A percentile compares a stretch with the other conserved stretches of the same genome.
Evolutionary conservation across 2,888 invertebrate species (phyloP).

Genomic region (Cenopis cana): DNA sequence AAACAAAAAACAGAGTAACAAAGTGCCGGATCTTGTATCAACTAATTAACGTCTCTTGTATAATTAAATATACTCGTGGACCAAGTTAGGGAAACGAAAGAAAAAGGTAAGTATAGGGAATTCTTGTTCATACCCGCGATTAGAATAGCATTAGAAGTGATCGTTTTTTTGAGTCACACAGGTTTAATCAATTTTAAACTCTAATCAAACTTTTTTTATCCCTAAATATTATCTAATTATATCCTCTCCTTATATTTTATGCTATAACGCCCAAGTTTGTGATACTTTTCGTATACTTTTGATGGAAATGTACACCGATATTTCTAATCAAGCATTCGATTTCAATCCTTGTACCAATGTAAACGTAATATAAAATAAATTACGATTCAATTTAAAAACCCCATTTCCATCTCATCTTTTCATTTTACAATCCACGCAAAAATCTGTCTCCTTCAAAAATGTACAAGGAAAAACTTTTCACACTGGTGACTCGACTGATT

Average conservation of each 20-base stretch:
- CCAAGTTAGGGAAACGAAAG: not conserved
- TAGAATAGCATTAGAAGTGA: no score
- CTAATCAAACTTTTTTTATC: no score
- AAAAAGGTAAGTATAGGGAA: not conserved
- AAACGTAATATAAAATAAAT: not conserved
- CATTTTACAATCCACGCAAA: slow-evolving; percentile 24
- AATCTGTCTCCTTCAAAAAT: slow-evolving; percentile 16
- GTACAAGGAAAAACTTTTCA: slow-evolving; percentile 26
- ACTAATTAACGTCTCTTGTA: not conserved
- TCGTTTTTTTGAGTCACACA: no score
- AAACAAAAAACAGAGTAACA: not conserved
- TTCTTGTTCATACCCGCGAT: not conserved
- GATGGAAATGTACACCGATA: not conserved
- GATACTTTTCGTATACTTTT: no score
- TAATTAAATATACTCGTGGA: not conserved
- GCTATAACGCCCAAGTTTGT: not conserved
- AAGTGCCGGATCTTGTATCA: not conserved
- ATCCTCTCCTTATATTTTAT: not conserved
- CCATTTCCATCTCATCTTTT: not conserved
- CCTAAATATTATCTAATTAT: not conserved
- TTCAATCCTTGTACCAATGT: not conserved
- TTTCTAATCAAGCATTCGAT: not conserved
- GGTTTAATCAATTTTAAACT: no score
- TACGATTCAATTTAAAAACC: not conserved
- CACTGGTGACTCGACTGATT: slow-evolving; percentile 30